Evolutionary conservation across 53 echinoderm and acorn worm species (phyloP), one percentile per base, ranked within the genome.

Genomic region (Paracentrotus lividus): DNA sequence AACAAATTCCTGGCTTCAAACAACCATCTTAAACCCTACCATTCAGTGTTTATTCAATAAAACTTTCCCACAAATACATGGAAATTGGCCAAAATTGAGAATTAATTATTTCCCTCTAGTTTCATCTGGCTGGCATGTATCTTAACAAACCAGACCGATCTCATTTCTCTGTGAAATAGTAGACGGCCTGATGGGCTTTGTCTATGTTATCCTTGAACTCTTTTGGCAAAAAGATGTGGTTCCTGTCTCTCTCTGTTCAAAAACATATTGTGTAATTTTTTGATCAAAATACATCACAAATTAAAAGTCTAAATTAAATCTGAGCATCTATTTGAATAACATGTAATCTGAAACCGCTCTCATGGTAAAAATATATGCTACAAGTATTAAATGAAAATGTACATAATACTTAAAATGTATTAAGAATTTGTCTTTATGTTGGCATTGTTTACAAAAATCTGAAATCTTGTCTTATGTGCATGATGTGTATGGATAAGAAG

Each of bases 211-310:
- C 81, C 81, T 72, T 72, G 47, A 81, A 81, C 81, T 38, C 45
- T 9, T 20, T 47, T 44, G 44, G 20, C 21, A 24, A n/a, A 81
- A n/a, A 81, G 45, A 47, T 26, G 26, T 45, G 27, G 5, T 3
- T 49, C 4, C 81, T 10, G 81, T 81, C 44, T 81, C 72, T 45
- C 44, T 78, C 47, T n/a, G n/a, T 47, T 26, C 81, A 27, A 81
- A 81, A 81, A 81, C 81, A 81, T 9, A 24, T 81, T 27, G 24
- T 81, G 81, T 26, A 81, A 45, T 81, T 77, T n/a, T n/a, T 72
- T 3, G 20, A n/a, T 49, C 81, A 81, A 81, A 81, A 81, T 81
- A 81, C 47, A 81, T 81, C 47, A 45, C 81, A 44, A 81, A 21
- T 81, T 47, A 23, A 45, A n/a, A 23, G 13, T 27, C 47, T 8